Evolutionary conservation across 2,888 invertebrate species (phyloP).

Genomic region (Heliothis peltigera): DNA sequence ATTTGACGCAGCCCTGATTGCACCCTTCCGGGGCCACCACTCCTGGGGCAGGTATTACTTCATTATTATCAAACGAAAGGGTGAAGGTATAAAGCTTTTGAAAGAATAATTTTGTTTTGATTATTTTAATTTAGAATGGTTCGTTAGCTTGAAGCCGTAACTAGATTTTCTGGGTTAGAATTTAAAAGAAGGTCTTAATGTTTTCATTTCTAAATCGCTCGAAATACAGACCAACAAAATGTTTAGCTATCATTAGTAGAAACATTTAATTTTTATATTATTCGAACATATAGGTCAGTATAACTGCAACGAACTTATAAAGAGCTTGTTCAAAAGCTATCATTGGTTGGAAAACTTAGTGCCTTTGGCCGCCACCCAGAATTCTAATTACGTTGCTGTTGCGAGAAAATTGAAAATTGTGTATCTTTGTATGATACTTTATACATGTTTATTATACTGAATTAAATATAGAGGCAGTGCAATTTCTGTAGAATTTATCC

Average conservation of each 20-base stretch:
- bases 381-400: slow-evolving; percentile 44
- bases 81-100: slow-evolving; percentile 20
- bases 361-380: slow-evolving; percentile 49
- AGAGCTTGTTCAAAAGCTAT: slow-evolving; percentile 59
- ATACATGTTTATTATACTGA: not conserved
- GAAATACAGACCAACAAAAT: slow-evolving; percentile 6
- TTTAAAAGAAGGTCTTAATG: not conserved
- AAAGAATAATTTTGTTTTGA: slow-evolving; percentile 23
- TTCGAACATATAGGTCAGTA: slow-evolving; percentile 62
- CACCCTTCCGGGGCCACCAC: slow-evolving; percentile 53
- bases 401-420: slow-evolving; percentile 27
- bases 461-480: not conserved
- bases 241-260: slow-evolving; percentile 25
- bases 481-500: no score
- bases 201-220: not conserved
- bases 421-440: not conserved
- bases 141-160: not conserved
- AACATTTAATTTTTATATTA: slow-evolving; percentile 38
- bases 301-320: slow-evolving; percentile 55
- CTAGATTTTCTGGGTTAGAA: not conserved
- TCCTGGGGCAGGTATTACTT: slow-evolving; percentile 34
- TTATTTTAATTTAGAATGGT: slow-evolving; percentile 9
- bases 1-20: slow-evolving; percentile 57
- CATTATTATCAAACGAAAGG: slow-evolving; percentile 52
- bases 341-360: slow-evolving; percentile 48